Conservation (phyloP, 1,140 invertebrate species). For the Bombus confusus region DNA sequence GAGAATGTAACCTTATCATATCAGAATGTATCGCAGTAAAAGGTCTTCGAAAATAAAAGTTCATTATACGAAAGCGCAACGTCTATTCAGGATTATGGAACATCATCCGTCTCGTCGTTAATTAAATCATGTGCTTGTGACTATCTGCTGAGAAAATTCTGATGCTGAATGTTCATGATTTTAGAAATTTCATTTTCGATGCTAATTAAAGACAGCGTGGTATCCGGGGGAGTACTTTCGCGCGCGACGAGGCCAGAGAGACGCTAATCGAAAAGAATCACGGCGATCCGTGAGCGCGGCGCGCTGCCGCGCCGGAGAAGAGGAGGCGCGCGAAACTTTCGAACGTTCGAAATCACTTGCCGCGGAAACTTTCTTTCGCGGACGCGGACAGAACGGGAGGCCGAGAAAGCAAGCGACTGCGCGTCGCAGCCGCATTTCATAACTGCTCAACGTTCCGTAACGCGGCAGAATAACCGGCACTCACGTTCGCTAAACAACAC, state of each 20-base stretch:
- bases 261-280: slow-evolving; percentile 63
- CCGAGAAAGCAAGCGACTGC: slow-evolving; percentile 76
- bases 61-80: neutral
- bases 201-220: neutral
- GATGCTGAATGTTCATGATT: neutral
- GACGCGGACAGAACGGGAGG: slow-evolving; percentile 69
- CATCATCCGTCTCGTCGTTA: neutral
- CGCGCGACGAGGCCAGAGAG: neutral
- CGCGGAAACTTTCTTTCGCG: slow-evolving; percentile 78
- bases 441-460: slow-evolving; percentile 80
- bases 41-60: neutral
- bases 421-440: slow-evolving; percentile 79
- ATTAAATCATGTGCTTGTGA: neutral
- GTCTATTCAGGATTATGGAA: neutral
- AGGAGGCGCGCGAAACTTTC: slow-evolving; percentile 73
- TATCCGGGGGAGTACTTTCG: neutral
- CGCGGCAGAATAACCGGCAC: slow-evolving; percentile 63
- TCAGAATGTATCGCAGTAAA: neutral
- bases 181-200: slow-evolving; percentile 17
- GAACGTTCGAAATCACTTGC: slow-evolving; percentile 76
- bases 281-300: slow-evolving; percentile 30
- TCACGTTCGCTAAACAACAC: slow-evolving; percentile 40
- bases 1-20: too few species aligned
- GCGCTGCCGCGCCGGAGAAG: neutral
- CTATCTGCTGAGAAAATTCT: neutral